Base-by-base conservation (phyloP, 2,888 invertebrate species). In the Fragum sueziense region DNA sequence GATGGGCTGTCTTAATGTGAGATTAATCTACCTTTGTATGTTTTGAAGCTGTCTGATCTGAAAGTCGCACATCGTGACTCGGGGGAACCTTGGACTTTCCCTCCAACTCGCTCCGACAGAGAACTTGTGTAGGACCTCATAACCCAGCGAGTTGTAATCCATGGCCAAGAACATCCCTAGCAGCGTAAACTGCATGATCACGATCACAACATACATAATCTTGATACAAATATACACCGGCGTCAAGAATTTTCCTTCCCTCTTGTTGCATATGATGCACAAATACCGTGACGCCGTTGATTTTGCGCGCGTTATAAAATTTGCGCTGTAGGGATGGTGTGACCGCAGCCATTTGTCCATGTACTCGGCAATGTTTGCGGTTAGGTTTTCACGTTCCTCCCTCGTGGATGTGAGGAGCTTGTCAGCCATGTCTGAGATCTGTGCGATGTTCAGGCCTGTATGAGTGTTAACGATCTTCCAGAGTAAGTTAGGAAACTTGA, bases 21-120 rank as follows among this genome's bases (percentile, higher is more conserved):
- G n/a, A n/a, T n/a, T n/a, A n/a, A n/a, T 9, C 47, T 29, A 87
- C 59, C 84, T 78, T 79, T 88, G 89, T 47, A 90, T 87, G 80
- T 91, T 91, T 74, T 88, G 84, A 54, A 91, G 84, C 76, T 90
- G 91, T 17, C 91, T 86, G 62, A 91, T 89, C 57, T 80, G 47
- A 71, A 88, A 88, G 77, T 88, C 87, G 69, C 88, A 88, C 37
- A 88, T 57, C 3, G 88, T 88, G 7, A 88, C 86, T 0, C 88
- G 73, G 0, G 88, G 88, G 75, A 88, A 88, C 20, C 86, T 75
- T 11, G 86, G 85, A 47, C 86, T 86, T 69, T 84, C 87, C n/a
- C 67, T 69, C 77, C 78, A 84, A 17, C 78, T 75, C 22, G 74
- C 79, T 2, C 74, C 71, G 1, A 62, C 65, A 7, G 76, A 57